Evolutionary conservation across 2,888 invertebrate genomes (phyloP).

Genomic region (Clivina fossor): DNA sequence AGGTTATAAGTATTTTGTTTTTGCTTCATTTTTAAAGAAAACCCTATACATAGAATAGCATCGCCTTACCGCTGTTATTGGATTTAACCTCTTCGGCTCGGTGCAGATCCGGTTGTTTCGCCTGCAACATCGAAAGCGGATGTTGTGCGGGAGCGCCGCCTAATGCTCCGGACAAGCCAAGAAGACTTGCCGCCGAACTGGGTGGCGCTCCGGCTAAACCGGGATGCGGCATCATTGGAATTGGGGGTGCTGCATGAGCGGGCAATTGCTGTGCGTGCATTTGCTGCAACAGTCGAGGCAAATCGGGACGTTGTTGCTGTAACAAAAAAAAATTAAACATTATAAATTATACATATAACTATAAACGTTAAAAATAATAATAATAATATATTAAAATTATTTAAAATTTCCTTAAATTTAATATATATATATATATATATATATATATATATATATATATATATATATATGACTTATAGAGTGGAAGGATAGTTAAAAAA

Average conservation of each 20-base stretch:
- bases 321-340: too few species aligned
- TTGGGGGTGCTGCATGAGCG: slow-evolving; percentile 72
- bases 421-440: too few species aligned
- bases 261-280: slow-evolving; percentile 85
- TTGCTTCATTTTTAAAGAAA: too few species aligned
- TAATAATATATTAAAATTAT: too few species aligned
- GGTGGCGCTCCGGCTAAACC: slow-evolving; percentile 60
- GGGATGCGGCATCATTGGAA: slow-evolving; percentile 70
- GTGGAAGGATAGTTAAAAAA: too few species aligned
- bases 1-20: too few species aligned
- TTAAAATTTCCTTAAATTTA: too few species aligned
- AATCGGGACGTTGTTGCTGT: slow-evolving; percentile 84
- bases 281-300: slow-evolving; percentile 83
- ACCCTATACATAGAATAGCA: too few species aligned
- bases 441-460: too few species aligned
- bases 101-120: slow-evolving; percentile 78
- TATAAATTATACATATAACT: too few species aligned
- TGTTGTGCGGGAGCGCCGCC: slow-evolving; percentile 70
- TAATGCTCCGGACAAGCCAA: slow-evolving; percentile 64
- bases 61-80: slow-evolving; percentile 69
- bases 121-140: slow-evolving; percentile 74
- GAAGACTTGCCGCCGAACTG: slow-evolving; percentile 58
- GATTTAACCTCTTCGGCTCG: slow-evolving; percentile 75
- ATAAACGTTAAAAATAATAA: too few species aligned
- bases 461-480: too few species aligned